Evolutionary conservation across 1,140 invertebrate species (phyloP), one percentile per base, ranked within the genome.

Genomic region (Drosophila lowei): DNA sequence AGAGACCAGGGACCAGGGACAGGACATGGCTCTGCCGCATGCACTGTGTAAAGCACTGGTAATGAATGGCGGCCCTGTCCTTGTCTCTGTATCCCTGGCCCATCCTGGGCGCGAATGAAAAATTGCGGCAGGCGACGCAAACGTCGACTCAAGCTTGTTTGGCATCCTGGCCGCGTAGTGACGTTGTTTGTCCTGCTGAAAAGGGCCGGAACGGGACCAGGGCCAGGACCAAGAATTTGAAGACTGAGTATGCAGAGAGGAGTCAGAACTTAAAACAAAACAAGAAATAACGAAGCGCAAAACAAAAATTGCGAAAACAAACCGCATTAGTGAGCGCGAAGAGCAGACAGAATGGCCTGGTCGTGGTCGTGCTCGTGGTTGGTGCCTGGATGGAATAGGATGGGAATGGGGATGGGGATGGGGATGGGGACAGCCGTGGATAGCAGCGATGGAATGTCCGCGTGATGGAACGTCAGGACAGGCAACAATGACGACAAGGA

Each of bases 221-320:
- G 52, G 49, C 44, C 8, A 9, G 30, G 8, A 30, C 46, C 15
- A 68, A 48, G 48, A 13, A 30, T 21, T 56, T 28, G 34, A 38
- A 13, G 34, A 38, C 11, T 3, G 34, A 13, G 34, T 13, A 13
- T 49, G 30, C 54, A 16, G n/a, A 61, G 62, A 62, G 43, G 44
- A 65, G 57, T 52, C 52, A 49, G 59, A 76, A 79, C 66, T 68
- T 62, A 72, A 83, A 86, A 72, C 74, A 88, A 79, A 88, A 88
- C 73, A 86, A 75, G 81, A 66, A 88, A 89, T 88, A 88, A 88
- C 75, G 75, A 89, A 88, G 83, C 72, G 44, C 72, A 79, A 61
- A 77, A 78, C 77, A 76, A 83, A 72, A 88, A 68, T 75, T 49
- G 68, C 49, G 73, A 86, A 76, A 78, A 83, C 83, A 88, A 88